phyloP scores from a whole-genome alignment of 2,888 invertebrate species.

The Drosophila pseudotakahashii region DNA sequence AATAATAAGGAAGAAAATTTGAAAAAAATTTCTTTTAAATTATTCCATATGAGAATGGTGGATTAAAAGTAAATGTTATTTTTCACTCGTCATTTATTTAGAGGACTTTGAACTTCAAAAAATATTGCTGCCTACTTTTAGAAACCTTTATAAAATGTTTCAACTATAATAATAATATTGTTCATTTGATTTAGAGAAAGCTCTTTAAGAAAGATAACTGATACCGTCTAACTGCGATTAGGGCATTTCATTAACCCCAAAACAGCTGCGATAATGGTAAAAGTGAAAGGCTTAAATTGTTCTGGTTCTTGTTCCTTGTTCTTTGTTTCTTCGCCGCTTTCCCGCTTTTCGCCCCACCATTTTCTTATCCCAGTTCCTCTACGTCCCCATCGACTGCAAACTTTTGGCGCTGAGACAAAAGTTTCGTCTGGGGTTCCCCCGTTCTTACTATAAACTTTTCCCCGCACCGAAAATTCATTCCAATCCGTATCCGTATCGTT shows the following conservation, averaged over 20 bases:
- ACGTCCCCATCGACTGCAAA: constrained; percentile 61
- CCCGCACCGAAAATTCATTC: neutral
- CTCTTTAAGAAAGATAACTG: neutral
- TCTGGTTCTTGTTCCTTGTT: constrained; percentile 31
- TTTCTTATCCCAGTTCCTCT: constrained; percentile 30
- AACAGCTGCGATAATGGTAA: constrained; percentile 21
- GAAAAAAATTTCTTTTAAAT: too few species aligned
- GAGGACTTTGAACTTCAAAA: neutral
- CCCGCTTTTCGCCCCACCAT: constrained; percentile 12
- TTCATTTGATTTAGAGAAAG: too few species aligned
- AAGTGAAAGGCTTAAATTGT: constrained; percentile 36
- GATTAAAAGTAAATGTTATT: too few species aligned
- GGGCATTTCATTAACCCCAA: constrained; percentile 6
- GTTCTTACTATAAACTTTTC: neutral
- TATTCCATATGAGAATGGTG: too few species aligned
- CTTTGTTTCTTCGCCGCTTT: constrained; percentile 21
- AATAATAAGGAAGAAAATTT: too few species aligned
- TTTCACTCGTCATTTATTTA: too few species aligned
- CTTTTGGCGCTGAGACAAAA: constrained; percentile 67
- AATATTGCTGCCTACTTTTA: too few species aligned
- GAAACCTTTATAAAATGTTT: neutral
- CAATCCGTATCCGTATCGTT: neutral
- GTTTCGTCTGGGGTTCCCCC: constrained; percentile 57
- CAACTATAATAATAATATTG: too few species aligned
- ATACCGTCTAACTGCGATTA: neutral